Percentiles rank a stretch among this genome's conserved stretches.
These are phyloP conservation scores for Dryocosmus kuriphilus DNA, from an alignment of 2,888 invertebrate genomes.

Conservation along the genomic window DNA sequence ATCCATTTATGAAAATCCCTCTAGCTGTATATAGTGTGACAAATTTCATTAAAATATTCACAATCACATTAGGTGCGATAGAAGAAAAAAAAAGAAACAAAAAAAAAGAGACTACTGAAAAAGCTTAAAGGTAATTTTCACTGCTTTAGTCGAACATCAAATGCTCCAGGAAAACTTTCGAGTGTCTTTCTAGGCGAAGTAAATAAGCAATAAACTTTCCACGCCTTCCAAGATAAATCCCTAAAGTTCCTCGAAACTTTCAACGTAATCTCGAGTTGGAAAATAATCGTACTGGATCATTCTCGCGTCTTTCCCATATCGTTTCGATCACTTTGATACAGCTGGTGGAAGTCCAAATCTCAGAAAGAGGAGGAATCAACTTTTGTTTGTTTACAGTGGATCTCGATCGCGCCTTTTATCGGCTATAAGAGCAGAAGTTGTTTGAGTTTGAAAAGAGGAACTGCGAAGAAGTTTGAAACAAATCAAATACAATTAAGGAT, in stretches of 20 bases:
- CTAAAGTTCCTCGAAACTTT: neutral
- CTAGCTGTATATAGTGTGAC: neutral
- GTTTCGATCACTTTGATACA: conserved; percentile 5
- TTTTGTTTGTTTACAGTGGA: conserved; percentile 21
- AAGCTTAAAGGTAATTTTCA: neutral
- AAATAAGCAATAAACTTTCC: neutral
- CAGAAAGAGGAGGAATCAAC: neutral
- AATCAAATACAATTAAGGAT: neutral
- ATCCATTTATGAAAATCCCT: neutral
- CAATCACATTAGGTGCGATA: too few species aligned
- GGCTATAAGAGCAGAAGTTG: conserved; percentile 4
- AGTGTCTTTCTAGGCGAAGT: neutral
- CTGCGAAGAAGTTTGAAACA: neutral
- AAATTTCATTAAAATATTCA: neutral
- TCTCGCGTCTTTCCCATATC: neutral
- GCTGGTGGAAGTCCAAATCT: neutral
- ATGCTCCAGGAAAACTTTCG: neutral
- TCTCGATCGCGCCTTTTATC: conserved; percentile 20
- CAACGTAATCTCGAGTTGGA: neutral
- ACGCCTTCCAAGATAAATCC: neutral
- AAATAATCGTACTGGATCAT: conserved; percentile 8
- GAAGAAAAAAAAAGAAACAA: neutral
- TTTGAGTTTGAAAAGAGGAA: neutral
- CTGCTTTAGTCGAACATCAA: neutral
- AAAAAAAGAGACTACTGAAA: neutral